Conservation (phyloP, 2,888 invertebrate genomes). For the Scaeva pyrastri region DNA sequence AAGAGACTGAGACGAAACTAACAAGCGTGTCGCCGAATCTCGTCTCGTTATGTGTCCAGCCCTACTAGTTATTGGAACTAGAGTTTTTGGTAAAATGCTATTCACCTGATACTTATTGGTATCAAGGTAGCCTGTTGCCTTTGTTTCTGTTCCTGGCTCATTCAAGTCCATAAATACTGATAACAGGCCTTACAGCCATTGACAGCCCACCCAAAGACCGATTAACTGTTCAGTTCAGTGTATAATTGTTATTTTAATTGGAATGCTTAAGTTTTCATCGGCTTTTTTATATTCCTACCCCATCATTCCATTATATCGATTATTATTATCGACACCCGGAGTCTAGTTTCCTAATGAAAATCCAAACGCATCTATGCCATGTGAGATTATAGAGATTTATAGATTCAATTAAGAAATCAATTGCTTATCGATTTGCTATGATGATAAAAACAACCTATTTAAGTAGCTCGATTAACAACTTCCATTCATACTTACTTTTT, state of each 20-base stretch:
- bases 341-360: not conserved
- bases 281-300: no score
- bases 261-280: constrained; percentile 20
- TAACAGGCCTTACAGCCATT: not conserved
- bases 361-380: not conserved
- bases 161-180: no score
- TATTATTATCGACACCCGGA: not conserved
- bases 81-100: no score
- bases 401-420: constrained; percentile 38
- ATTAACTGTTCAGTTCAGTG: not conserved
- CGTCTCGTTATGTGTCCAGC: no score
- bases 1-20: no score
- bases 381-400: constrained; percentile 28
- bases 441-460: constrained; percentile 31
- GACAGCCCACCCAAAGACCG: not conserved
- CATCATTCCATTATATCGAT: no score
- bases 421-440: constrained; percentile 36
- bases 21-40: no score
- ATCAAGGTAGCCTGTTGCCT: no score
- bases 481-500: constrained; percentile 44
- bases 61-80: no score
- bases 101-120: no score
- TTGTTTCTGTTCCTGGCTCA: no score
- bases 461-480: constrained; percentile 38
- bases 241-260: constrained; percentile 29